Conservation (phyloP, 2,888 invertebrate species). For the Patella ulyssiponensis region DNA sequence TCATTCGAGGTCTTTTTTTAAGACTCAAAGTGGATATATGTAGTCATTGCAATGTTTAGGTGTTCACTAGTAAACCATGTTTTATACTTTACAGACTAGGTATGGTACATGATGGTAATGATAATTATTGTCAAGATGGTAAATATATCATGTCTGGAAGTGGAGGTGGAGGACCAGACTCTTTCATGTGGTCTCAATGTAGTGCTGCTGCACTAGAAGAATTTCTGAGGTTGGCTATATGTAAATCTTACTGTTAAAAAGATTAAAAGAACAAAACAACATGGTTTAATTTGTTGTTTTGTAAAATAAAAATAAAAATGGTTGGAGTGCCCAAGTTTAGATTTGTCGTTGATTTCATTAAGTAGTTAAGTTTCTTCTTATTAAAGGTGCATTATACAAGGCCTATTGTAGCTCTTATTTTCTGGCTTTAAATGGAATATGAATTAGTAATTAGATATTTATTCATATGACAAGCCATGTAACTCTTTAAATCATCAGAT, state of each 20-base stretch:
- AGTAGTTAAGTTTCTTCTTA: neutral
- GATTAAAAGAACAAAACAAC: no score
- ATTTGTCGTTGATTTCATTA: no score
- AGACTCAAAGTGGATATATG: no score
- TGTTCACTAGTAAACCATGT: neutral
- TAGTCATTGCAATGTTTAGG: no score
- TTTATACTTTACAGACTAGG: conserved; percentile 43
- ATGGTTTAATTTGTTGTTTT: no score
- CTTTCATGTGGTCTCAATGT: conserved; percentile 53
- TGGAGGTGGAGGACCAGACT: conserved; percentile 40
- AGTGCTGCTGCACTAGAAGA: conserved; percentile 41
- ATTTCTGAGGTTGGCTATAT: conserved; percentile 41
- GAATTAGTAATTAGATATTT: neutral
- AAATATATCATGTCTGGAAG: conserved; percentile 47
- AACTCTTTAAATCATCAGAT: no score
- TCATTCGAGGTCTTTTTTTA: no score
- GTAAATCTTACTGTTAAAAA: no score
- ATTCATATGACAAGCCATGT: neutral
- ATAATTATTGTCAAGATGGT: conserved; percentile 41
- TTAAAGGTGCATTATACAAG: neutral
- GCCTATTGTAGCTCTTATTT: no score
- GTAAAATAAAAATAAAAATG: no score
- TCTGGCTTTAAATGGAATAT: no score
- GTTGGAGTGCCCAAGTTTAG: no score
- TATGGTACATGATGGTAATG: conserved; percentile 53